Percentiles rank a stretch among this genome's conserved stretches.
phyloP scores from a whole-genome alignment of 2,113 vertebrate species.

The Amblyornis subalaris region DNA sequence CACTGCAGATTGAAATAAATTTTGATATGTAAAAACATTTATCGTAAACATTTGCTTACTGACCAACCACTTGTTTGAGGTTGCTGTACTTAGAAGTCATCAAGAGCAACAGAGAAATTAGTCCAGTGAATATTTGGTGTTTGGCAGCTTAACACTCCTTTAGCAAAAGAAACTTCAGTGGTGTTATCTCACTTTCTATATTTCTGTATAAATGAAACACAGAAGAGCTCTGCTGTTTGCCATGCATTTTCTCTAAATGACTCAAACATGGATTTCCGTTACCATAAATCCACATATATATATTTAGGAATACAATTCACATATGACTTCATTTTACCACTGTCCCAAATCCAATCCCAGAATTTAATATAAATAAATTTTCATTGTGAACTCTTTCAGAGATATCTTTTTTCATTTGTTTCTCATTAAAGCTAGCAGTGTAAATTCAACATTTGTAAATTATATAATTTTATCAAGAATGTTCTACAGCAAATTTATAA shows the following conservation, averaged over 20 bases:
- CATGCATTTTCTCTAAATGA: conserved; percentile 22
- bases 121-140: background rate
- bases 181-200: conserved; percentile 2
- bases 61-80: background rate
- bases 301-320: conserved; percentile 2
- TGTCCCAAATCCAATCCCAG: background rate
- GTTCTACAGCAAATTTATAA: background rate
- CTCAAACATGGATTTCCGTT: conserved; percentile 13
- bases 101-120: background rate
- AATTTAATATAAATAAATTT: background rate
- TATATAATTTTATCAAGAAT: background rate
- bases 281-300: background rate
- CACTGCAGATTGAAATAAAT: background rate
- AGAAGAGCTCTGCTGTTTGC: background rate
- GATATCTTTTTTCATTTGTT: conserved; percentile 1
- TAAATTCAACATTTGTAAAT: background rate
- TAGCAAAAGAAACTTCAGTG: background rate
- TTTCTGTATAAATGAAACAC: conserved; percentile 8
- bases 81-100: background rate
- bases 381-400: background rate
- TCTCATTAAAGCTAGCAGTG: background rate
- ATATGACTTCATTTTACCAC: conserved; percentile 23
- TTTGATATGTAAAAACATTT: background rate
- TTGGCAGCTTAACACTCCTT: background rate
- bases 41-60: background rate